Evolutionary conservation across 2,797 vertebrate species (phyloP).

Genomic region (Myripristis murdjan): DNA sequence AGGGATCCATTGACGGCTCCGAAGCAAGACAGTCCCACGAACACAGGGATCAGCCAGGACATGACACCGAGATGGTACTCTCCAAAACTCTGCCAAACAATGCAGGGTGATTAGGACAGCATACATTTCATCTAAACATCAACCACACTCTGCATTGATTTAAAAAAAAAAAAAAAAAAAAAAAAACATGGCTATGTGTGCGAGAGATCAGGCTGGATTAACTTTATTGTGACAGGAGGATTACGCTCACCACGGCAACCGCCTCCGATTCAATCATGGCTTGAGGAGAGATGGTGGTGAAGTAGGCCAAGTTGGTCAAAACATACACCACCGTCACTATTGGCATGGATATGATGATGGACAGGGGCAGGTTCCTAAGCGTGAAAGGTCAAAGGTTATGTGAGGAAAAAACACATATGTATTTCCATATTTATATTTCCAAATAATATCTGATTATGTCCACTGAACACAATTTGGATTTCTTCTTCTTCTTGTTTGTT

Average conservation of each 20-base stretch:
- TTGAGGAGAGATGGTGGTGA: slow-evolving; percentile 93
- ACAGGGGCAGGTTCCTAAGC: slow-evolving; percentile 93
- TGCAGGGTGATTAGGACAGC: neutral
- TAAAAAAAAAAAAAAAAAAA: neutral
- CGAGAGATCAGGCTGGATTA: neutral
- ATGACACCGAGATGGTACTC: slow-evolving; percentile 95
- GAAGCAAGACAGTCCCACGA: slow-evolving; percentile 97
- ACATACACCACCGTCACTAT: slow-evolving; percentile 97
- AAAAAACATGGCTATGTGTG: neutral
- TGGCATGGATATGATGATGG: slow-evolving; percentile 97
- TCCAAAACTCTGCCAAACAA: slow-evolving; percentile 90
- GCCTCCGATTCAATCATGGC: slow-evolving; percentile 93
- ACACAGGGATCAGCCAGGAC: slow-evolving; percentile 98
- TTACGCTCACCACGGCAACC: slow-evolving; percentile 92
- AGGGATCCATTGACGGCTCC: slow-evolving; percentile 97
- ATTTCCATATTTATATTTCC: neutral
- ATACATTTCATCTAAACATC: neutral
- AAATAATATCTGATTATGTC: neutral
- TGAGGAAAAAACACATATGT: neutral
- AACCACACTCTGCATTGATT: neutral
- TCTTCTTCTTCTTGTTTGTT: no score
- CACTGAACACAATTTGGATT: neutral
- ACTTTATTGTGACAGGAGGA: neutral
- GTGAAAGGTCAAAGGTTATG: slow-evolving; percentile 10
- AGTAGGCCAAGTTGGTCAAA: slow-evolving; percentile 97